Percentiles rank a stretch among this genome's conserved stretches.
Evolutionary conservation across 2,113 vertebrate genomes (phyloP).

Genomic region (Varanus salvator): DNA sequence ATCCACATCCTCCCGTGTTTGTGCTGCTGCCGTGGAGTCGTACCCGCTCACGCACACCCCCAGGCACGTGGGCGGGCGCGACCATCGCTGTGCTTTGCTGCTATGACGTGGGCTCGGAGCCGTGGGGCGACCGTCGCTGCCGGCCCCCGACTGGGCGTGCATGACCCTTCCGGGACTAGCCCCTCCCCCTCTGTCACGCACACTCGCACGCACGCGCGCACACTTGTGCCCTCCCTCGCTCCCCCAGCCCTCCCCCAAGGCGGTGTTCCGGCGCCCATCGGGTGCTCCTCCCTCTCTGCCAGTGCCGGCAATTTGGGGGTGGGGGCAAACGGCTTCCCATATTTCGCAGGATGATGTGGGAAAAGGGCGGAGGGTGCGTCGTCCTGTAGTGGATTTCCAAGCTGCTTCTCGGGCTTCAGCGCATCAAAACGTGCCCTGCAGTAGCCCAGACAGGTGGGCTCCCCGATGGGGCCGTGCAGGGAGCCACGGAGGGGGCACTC

Average conservation of each 20-base stretch:
- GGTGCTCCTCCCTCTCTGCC: background rate
- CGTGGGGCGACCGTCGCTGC: background rate
- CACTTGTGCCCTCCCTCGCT: too few relatives aligned
- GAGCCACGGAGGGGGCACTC: too few relatives aligned
- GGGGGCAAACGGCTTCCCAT: too few relatives aligned
- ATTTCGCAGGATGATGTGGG: background rate
- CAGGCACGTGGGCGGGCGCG: background rate
- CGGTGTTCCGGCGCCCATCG: background rate
- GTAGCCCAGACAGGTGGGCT: background rate
- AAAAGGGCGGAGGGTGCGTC: background rate
- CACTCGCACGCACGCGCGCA: too few relatives aligned
- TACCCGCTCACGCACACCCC: constrained; percentile 13
- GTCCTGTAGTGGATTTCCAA: background rate
- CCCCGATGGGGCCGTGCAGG: too few relatives aligned
- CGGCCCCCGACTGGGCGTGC: background rate
- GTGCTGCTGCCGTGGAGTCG: constrained; percentile 12
- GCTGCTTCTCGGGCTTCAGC: background rate
- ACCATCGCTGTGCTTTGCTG: constrained; percentile 21
- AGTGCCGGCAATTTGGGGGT: background rate
- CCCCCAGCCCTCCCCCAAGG: background rate
- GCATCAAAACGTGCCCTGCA: background rate
- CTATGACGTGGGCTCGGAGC: background rate
- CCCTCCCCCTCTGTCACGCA: background rate
- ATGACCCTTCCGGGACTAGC: background rate
- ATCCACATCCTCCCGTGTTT: constrained; percentile 4